phyloP scores from a whole-genome alignment of 2,113 vertebrate genomes.

The Charina bottae region DNA sequence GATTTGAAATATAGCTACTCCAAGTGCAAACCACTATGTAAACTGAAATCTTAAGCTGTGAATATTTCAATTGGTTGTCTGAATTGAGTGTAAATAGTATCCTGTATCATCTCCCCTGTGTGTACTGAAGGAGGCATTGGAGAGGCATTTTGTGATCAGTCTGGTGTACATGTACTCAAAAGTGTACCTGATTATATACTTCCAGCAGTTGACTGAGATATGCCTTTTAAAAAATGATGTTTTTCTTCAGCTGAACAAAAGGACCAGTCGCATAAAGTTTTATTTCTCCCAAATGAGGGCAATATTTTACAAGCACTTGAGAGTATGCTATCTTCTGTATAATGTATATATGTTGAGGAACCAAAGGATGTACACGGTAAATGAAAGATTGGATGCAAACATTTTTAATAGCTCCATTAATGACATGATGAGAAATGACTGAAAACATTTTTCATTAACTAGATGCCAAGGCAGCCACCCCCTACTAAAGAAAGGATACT shows the following conservation, averaged over 20 bases:
- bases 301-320: not conserved
- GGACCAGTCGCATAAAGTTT: constrained; percentile 1
- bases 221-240: not conserved
- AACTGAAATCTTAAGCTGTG: not conserved
- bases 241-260: not conserved
- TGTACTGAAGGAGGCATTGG: not conserved
- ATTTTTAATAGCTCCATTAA: constrained; percentile 49
- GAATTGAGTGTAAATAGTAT: not conserved
- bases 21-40: not conserved
- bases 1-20: not conserved
- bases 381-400: constrained; percentile 40
- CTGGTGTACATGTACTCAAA: not conserved
- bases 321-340: not conserved
- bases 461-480: constrained; percentile 24
- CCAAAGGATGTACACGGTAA: constrained; percentile 18
- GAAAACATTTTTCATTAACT: constrained; percentile 51
- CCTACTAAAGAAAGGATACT: constrained; percentile 34
- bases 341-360: constrained; percentile 19
- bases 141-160: not conserved
- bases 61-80: not conserved
- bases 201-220: not conserved
- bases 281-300: constrained; percentile 9
- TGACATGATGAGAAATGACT: constrained; percentile 32
- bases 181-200: not conserved
- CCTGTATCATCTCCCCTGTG: not conserved